Evolutionary conservation across 2,888 invertebrate genomes (phyloP).

Genomic region (Nycteola revayana): DNA sequence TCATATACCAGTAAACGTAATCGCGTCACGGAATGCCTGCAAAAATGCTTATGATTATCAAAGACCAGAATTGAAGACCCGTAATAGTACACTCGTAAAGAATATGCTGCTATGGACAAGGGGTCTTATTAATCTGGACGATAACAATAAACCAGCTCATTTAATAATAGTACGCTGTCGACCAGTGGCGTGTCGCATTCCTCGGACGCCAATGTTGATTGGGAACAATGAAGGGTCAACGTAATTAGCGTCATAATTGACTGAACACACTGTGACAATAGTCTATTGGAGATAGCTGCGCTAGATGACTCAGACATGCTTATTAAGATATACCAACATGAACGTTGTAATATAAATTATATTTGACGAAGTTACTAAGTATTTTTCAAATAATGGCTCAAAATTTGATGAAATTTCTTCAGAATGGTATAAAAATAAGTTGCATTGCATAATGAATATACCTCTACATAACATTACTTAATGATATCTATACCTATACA

Average conservation of each 20-base stretch:
- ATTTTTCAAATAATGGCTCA: no score
- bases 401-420: no score
- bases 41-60: constrained; percentile 41
- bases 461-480: no score
- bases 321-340: no score
- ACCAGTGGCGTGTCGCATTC: constrained; percentile 48
- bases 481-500: no score
- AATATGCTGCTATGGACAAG: constrained; percentile 11
- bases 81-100: constrained; percentile 13
- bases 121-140: constrained; percentile 36
- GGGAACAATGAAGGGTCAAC: constrained; percentile 56
- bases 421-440: no score
- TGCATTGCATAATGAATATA: no score
- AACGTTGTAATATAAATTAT: no score
- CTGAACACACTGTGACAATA: constrained; percentile 16
- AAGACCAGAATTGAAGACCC: constrained; percentile 26
- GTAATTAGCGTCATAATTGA: constrained; percentile 42
- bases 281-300: constrained; percentile 11
- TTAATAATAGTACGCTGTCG: no score
- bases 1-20: constrained; percentile 37
- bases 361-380: no score
- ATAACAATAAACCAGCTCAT: constrained; percentile 37
- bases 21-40: constrained; percentile 47
- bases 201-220: constrained; percentile 49
- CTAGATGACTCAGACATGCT: constrained; percentile 21